A percentile compares a stretch with the other conserved stretches of the same genome.
These are phyloP conservation scores for Notolepis coatsorum DNA, from an alignment of 2,797 vertebrate genomes.

Conservation along the genomic window DNA sequence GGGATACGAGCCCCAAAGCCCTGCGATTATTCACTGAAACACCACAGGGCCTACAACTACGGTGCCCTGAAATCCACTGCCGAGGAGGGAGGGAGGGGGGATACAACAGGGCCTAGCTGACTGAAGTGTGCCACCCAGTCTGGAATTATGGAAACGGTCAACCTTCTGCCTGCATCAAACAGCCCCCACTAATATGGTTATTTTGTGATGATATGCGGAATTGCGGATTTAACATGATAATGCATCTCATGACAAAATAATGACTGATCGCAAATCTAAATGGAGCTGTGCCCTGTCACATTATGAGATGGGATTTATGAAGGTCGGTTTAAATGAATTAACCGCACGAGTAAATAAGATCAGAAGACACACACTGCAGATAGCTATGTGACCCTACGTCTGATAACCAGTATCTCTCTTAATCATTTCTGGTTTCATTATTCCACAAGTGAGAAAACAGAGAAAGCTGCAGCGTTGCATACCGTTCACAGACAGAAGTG, in stretches of 20 bases:
- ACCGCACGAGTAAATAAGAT: neutral
- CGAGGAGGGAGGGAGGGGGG: constrained; percentile 39
- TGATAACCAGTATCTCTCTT: neutral
- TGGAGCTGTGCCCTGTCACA: neutral
- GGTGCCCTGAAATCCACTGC: constrained; percentile 57
- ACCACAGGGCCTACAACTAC: constrained; percentile 68
- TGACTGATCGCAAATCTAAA: neutral
- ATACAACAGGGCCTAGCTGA: constrained; percentile 49
- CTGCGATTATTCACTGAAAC: constrained; percentile 73
- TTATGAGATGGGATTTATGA: neutral
- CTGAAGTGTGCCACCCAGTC: constrained; percentile 77
- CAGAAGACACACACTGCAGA: neutral
- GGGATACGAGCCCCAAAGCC: constrained; percentile 65
- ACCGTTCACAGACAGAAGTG: neutral
- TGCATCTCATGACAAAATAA: neutral
- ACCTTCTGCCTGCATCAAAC: constrained; percentile 67
- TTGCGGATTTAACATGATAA: constrained; percentile 7
- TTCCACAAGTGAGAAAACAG: neutral
- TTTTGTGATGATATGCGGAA: constrained; percentile 32
- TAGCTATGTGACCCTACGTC: too few species aligned
- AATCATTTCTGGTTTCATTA: neutral
- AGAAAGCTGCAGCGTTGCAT: neutral
- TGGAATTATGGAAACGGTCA: constrained; percentile 76
- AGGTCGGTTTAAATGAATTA: neutral
- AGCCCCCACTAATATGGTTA: constrained; percentile 60